Conservation (phyloP, 2,113 vertebrate genomes). For the Pedionomus torquatus region DNA sequence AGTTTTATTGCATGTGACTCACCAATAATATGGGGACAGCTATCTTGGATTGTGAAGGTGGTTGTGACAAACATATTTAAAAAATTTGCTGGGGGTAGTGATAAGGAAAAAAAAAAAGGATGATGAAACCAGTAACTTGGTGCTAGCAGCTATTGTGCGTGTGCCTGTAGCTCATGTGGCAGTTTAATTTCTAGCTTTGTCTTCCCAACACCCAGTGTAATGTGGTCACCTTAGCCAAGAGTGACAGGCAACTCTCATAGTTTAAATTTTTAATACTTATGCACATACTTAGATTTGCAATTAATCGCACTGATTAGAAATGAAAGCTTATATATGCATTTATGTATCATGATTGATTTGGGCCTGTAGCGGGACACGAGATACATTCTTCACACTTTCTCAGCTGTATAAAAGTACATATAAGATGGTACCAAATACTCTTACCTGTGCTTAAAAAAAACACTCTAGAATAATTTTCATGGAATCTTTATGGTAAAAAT, state of each 20-base stretch:
- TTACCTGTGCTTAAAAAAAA: neutral
- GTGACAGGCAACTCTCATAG: neutral
- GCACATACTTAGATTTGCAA: neutral
- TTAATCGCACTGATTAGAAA: neutral
- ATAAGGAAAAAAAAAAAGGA: neutral
- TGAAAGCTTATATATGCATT: neutral
- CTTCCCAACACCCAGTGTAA: neutral
- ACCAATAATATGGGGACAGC: neutral
- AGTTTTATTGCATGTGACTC: neutral
- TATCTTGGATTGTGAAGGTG: neutral
- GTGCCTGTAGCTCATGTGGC: neutral
- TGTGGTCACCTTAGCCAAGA: neutral
- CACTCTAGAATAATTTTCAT: neutral
- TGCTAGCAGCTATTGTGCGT: neutral
- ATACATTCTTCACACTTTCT: neutral
- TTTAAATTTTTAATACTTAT: neutral
- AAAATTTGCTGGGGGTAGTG: neutral
- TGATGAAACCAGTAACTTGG: neutral
- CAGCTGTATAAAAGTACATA: neutral
- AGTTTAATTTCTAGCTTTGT: neutral
- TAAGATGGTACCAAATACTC: neutral
- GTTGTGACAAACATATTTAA: neutral
- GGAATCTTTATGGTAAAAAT: neutral
- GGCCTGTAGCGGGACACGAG: neutral
- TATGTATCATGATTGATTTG: neutral